Conservation (phyloP, 2,113 vertebrate species). For the Cyanoliseus patagonus region DNA sequence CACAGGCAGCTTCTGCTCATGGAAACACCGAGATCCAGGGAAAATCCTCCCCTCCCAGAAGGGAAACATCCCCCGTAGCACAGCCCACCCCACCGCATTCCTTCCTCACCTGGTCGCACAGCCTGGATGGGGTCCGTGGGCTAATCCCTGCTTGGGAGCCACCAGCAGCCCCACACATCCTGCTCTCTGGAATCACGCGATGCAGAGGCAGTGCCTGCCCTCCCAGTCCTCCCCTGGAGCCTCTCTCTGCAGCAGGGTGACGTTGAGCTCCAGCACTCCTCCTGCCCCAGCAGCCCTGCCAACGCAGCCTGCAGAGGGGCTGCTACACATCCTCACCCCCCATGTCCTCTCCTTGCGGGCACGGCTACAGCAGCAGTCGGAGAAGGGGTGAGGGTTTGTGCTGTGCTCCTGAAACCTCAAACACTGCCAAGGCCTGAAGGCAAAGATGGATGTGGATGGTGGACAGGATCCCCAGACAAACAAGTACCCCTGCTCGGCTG, state of each 20-base stretch:
- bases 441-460: accelerated
- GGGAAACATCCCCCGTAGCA: accelerated
- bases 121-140: accelerated
- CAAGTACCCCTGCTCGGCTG: accelerated
- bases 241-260: accelerated
- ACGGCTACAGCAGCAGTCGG: neutral
- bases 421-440: accelerated
- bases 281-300: neutral
- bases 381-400: neutral
- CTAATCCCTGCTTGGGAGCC: neutral
- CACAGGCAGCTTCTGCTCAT: neutral
- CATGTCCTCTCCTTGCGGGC: neutral
- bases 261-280: neutral
- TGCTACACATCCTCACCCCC: neutral
- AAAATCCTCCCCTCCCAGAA: neutral
- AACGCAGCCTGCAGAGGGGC: accelerated
- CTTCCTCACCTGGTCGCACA: neutral
- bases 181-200: accelerated
- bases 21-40: neutral
- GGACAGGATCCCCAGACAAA: neutral
- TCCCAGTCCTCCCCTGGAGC: accelerated
- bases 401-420: neutral
- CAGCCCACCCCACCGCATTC: accelerated
- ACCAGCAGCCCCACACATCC: accelerated
- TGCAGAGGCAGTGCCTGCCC: neutral